Conservation (phyloP, 2,113 vertebrate genomes). For the Semicossyphus pulcher region DNA sequence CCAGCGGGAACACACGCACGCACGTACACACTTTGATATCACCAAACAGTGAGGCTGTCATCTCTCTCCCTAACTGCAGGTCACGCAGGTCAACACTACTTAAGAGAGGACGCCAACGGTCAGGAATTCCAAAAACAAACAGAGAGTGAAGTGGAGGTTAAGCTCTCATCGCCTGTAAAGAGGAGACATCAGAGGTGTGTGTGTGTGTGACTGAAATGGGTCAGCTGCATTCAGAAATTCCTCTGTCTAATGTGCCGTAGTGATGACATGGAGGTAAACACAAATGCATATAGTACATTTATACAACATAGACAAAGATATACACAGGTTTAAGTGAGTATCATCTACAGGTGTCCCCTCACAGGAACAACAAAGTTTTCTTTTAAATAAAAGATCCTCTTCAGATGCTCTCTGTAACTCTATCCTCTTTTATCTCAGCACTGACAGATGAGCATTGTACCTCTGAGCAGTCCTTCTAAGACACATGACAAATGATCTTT, state of each 20-base stretch:
- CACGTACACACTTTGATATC: slow-evolving; percentile 38
- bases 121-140: slow-evolving; percentile 68
- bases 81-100: slow-evolving; percentile 32
- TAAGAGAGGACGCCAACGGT: slow-evolving; percentile 30
- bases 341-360: neutral
- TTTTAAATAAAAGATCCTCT: slow-evolving; percentile 4
- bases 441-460: slow-evolving; percentile 51
- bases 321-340: slow-evolving; percentile 1
- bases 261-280: slow-evolving; percentile 49
- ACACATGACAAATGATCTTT: neutral
- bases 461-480: slow-evolving; percentile 10
- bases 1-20: slow-evolving; percentile 17
- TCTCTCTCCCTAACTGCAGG: slow-evolving; percentile 26
- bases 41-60: slow-evolving; percentile 47
- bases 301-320: neutral
- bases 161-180: slow-evolving; percentile 40
- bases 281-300: neutral
- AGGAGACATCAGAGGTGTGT: slow-evolving; percentile 17
- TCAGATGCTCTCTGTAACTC: slow-evolving; percentile 31
- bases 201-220: slow-evolving; percentile 36
- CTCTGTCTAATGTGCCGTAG: slow-evolving; percentile 51
- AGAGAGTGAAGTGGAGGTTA: slow-evolving; percentile 33
- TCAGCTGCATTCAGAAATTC: slow-evolving; percentile 64
- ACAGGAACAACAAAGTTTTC: neutral
- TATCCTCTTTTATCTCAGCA: slow-evolving; percentile 22